Evolutionary conservation across 2,888 invertebrate species (phyloP), one percentile per base, ranked within the genome.

Genomic region (Heliconius erato): DNA sequence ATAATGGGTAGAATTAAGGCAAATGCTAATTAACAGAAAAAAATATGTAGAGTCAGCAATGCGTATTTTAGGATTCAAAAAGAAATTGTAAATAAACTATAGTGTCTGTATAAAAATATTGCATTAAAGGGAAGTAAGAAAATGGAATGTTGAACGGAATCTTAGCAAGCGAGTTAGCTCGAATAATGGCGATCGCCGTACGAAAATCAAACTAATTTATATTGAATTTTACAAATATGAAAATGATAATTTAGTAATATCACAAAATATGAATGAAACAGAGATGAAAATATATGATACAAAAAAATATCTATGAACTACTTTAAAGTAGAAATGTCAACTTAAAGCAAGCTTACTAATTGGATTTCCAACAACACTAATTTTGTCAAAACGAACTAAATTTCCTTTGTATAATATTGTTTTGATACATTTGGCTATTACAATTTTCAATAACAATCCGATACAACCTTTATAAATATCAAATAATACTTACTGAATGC

Each of bases 401-500:
- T 72, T 63, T 67, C 12, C 28, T 26, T 44, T 79, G 7, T 79
- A 72, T 79, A 63, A 44, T 74, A 16, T 71, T 71, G 26, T 32
- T 67, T 16, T 40, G 4, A 54, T 74, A 74, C 74, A 54, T 54
- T 80, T 74, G 11, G 40, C 49, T 80, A 76, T 69, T 80, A 76
- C 59, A 76, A 76, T 40, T 80, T 69, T 14, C 74, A 74, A 80
- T 74, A 74, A 68, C 23, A 59, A 23, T 69, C 23, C 32, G 26
- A 49, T 65, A 32, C 71, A 71, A 49, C 44, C 32, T 65, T 71
- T 59, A 68, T 81, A 77, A 77, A 77, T 77, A 77, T 59, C 54
- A 28, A 54, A 40, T 44, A 81, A 69, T 54, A 71, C 26, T 6
- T 44, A 49, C 16, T n/a, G 26, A 49, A 72, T 44, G 44, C 14